Base-by-base conservation (phyloP, 2,113 vertebrate genomes). In the Scophthalmus maximus region DNA sequence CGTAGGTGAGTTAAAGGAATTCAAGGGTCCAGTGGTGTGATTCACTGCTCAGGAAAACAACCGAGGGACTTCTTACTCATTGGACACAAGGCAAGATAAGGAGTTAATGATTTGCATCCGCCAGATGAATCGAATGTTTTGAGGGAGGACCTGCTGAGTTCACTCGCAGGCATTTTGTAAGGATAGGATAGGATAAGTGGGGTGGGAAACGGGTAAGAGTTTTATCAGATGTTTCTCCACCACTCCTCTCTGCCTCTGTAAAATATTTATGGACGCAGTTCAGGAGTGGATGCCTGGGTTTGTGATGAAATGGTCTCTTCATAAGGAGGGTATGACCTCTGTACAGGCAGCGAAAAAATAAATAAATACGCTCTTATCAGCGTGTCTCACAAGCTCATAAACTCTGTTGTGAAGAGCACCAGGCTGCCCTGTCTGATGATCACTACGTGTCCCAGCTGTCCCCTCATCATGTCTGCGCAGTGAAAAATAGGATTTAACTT, bases 21-120 rank as follows among this genome's bases (percentile, higher is more conserved):
- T 83, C 80, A 79, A 68, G 67, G 83, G 72, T 79, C 66, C 30
- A n/a, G 59, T 85, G 86, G 89, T 40, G 36, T 88, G 82, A 89
- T 82, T 79, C 78, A 86, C 74, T 55, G 38, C 47, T 77, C 65
- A 23, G 65, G 58, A 89, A 88, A 87, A 87, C 79, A 76, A 76
- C 70, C 40, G 47, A 29, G 61, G 25, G 62, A 72, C 68, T 40
- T 11, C 69, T 47, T 38, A 64, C 55, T 6, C 71, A 79, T 82
- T 71, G 71, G 83, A 66, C 79, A 63, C 66, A 71, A 81, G 70
- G 82, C 50, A 58, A 71, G 85, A 90, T 86, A 90, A 88, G 84
- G 67, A 87, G 92, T 91, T 90, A 90, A 91, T 91, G 78, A 91
- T 92, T 88, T 82, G 78, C 74, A 65, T 84, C 73, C 79, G 78